Base-by-base conservation (phyloP, 37 sponge, comb jelly and placozoan species). In the Hormiphora californensis region DNA sequence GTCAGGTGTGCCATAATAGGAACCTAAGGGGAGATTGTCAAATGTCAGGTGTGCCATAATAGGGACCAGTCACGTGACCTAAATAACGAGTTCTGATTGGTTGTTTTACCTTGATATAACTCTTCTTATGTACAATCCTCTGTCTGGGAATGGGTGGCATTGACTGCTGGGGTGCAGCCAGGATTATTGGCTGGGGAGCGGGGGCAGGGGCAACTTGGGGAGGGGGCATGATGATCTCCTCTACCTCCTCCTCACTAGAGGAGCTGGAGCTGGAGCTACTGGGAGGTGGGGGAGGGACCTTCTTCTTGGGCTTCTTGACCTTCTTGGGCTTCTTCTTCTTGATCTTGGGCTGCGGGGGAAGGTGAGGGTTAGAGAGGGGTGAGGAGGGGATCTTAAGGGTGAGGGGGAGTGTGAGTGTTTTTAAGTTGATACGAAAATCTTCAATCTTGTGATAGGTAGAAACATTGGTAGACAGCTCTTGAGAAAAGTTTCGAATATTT, bases 241-340 rank as follows among this genome's bases (percentile, higher is more conserved):
- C 61, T 5, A 57, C 61, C n/a, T 57, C 61, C n/a, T 57, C 61
- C 61, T 57, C 61, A 12, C 61, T 57, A 15, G 61, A 57, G 27
- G 61, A 57, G n/a, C 61, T 57, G n/a, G 61, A 57, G n/a, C 30
- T 28, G 9, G 61, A 30, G 4, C 27, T 25, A 57, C n/a, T 15
- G 61, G 27, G 9, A 21, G 27, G 4, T 5, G 61, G 61, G 4
- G 61, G 30, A 28, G 53, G 53, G 9, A 17, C 15, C 9, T 9
- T 9, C 15, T 49, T 49, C 53, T 57, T 57, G n/a, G 61, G n/a
- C 27, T 57, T 57, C 61, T 57, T 57, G n/a, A 30, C n/a, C 61
- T 57, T 57, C n/a, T 57, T 57, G 23, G 61, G 61, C 61, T 57
- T 57, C 61, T 57, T 57, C 61, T 57, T 57, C 61, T 57, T 57